These are phyloP conservation scores for Thera britannica DNA, from an alignment of 2,888 invertebrate species.

Conservation along the genomic window DNA sequence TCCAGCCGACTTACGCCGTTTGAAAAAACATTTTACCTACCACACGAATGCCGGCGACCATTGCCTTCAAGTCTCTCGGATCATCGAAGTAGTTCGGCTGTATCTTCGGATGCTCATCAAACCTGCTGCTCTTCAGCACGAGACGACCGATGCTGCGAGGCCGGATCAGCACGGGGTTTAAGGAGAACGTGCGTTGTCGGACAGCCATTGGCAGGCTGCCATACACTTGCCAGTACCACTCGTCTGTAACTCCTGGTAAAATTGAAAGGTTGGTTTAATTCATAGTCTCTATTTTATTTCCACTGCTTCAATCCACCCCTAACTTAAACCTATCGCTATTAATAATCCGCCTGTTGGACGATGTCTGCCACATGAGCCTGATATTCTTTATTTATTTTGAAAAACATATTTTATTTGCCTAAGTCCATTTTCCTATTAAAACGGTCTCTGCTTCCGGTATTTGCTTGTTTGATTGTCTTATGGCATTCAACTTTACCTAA, in stretches of 20 bases:
- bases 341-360: neutral
- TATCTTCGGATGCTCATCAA: slow-evolving; percentile 90
- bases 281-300: neutral
- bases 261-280: neutral
- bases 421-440: neutral
- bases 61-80: slow-evolving; percentile 88
- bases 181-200: slow-evolving; percentile 86
- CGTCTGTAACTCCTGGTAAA: slow-evolving; percentile 82
- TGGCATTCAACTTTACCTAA: slow-evolving; percentile 75
- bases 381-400: too few species aligned
- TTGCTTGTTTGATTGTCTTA: neutral
- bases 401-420: too few species aligned
- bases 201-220: slow-evolving; percentile 67
- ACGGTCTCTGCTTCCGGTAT: neutral
- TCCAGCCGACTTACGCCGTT: neutral
- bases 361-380: neutral
- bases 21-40: slow-evolving; percentile 67
- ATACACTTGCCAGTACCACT: slow-evolving; percentile 85
- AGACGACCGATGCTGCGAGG: slow-evolving; percentile 91
- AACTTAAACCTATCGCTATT: neutral
- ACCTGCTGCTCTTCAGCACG: slow-evolving; percentile 88
- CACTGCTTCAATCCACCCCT: neutral
- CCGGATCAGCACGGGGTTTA: slow-evolving; percentile 90
- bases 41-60: slow-evolving; percentile 90
- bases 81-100: slow-evolving; percentile 92